phyloP scores from a whole-genome alignment of 2,113 vertebrate species.

The Zapus hudsonius region DNA sequence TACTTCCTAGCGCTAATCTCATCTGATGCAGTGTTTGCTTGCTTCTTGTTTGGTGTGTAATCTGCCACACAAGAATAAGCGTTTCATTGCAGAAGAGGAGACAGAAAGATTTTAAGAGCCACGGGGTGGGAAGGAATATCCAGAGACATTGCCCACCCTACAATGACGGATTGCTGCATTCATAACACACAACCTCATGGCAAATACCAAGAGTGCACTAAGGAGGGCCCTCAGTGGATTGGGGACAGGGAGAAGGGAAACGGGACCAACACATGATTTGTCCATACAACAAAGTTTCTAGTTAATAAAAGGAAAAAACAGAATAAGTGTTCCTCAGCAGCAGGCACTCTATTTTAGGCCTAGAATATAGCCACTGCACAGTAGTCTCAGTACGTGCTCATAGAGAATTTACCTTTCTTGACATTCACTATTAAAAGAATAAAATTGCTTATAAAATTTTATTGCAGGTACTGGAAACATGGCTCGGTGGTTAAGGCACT shows the following conservation, averaged over 20 bases:
- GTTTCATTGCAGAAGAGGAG: too few species aligned
- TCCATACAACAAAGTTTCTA: not conserved
- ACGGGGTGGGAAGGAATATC: too few species aligned
- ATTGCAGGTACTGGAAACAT: too few species aligned
- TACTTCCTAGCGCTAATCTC: not conserved
- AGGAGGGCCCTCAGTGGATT: too few species aligned
- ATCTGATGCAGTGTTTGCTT: not conserved
- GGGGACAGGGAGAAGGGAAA: too few species aligned
- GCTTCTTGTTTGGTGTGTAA: not conserved
- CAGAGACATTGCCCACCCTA: too few species aligned
- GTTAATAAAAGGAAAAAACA: not conserved
- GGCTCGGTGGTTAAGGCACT: too few species aligned
- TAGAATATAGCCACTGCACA: not conserved
- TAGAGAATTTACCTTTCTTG: not conserved
- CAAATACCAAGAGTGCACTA: too few species aligned
- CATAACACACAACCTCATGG: too few species aligned
- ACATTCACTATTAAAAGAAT: not conserved
- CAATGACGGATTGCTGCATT: too few species aligned
- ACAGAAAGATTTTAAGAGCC: too few species aligned
- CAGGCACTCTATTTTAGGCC: not conserved
- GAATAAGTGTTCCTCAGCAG: not conserved
- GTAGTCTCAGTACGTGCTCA: not conserved
- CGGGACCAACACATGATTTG: not conserved
- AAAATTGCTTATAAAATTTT: constrained; percentile 3
- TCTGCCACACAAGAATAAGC: not conserved